A percentile compares a stretch with the other conserved stretches of the same genome.
Conservation (phyloP, 2,888 invertebrate genomes). For the Machimus atricapillus region DNA sequence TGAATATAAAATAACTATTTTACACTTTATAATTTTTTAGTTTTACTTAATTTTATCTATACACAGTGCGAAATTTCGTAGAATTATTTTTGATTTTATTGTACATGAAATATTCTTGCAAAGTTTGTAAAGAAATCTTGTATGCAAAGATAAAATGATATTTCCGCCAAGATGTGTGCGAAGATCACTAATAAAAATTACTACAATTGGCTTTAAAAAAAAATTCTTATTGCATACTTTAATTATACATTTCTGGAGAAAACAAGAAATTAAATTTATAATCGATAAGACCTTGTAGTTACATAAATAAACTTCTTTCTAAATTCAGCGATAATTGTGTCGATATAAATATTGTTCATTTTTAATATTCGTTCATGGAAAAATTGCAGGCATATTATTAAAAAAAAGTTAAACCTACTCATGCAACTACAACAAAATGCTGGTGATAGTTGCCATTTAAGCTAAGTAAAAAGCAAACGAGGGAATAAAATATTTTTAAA, state of each 20-base stretch:
- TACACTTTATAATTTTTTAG: neutral
- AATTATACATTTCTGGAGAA: no score
- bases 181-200: neutral
- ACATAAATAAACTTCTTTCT: neutral
- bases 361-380: neutral
- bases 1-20: neutral
- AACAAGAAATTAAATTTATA: no score
- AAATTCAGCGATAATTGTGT: neutral
- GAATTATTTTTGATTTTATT: neutral
- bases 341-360: neutral
- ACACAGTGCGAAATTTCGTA: neutral
- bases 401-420: neutral
- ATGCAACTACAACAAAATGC: constrained; percentile 10
- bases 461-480: constrained; percentile 35
- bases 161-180: neutral
- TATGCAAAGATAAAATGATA: neutral
- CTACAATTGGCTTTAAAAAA: neutral
- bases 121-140: neutral
- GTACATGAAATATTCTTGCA: neutral
- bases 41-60: neutral
- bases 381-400: neutral
- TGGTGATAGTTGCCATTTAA: neutral
- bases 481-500: constrained; percentile 22
- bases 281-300: neutral
- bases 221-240: neutral